Evolutionary conservation across 2,113 vertebrate genomes (phyloP).

Genomic region (Rhynchopsitta pachyrhyncha): DNA sequence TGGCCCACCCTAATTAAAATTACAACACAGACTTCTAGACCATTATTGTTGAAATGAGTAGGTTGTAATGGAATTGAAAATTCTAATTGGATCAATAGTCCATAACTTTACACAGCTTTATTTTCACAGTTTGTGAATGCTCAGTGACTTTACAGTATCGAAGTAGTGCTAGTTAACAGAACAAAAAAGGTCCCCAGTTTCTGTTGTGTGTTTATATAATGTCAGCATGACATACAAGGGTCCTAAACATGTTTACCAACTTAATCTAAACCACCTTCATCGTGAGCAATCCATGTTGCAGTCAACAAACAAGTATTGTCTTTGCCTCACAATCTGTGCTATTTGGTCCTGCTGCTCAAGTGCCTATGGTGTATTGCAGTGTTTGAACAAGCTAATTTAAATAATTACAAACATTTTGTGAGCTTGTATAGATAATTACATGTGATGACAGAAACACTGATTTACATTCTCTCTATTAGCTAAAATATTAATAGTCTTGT

Average conservation of each 20-base stretch:
- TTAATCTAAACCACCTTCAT: slow-evolving; percentile 19
- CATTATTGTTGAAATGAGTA: slow-evolving; percentile 73
- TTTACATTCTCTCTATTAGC: slow-evolving; percentile 69
- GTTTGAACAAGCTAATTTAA: slow-evolving; percentile 71
- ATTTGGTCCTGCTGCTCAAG: slow-evolving; percentile 36
- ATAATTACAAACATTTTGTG: slow-evolving; percentile 72
- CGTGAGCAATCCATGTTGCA: neutral
- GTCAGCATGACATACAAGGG: slow-evolving; percentile 1
- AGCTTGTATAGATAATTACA: slow-evolving; percentile 74
- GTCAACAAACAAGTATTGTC: slow-evolving; percentile 15
- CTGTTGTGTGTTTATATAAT: slow-evolving; percentile 29
- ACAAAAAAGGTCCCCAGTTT: neutral
- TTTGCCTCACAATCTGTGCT: neutral
- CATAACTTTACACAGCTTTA: slow-evolving; percentile 56
- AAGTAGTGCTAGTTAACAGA: slow-evolving; percentile 11
- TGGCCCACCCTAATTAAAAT: slow-evolving; percentile 75
- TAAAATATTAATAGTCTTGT: slow-evolving; percentile 78
- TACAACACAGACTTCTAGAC: slow-evolving; percentile 58
- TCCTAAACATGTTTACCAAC: neutral
- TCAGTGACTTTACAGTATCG: slow-evolving; percentile 29
- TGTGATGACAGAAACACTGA: slow-evolving; percentile 73
- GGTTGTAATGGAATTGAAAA: slow-evolving; percentile 70
- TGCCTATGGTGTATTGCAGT: slow-evolving; percentile 56
- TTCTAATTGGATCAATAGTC: slow-evolving; percentile 62
- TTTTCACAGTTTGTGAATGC: slow-evolving; percentile 47